Evolutionary conservation across 2,797 vertebrate genomes (phyloP).

Genomic region (Lacerta bilineata): DNA sequence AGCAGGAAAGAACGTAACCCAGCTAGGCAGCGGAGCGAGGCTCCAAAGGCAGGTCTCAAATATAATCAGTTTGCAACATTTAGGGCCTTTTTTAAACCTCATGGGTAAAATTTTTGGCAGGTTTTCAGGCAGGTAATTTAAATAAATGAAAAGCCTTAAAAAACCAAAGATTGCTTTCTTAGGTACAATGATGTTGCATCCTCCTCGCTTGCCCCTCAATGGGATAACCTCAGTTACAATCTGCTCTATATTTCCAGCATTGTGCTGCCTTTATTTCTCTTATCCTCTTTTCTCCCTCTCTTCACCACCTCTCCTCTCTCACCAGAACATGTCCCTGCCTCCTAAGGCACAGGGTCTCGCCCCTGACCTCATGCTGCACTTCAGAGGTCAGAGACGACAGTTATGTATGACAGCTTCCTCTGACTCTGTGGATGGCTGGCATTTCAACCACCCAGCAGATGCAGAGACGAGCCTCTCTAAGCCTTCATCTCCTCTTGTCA

Average conservation of each 20-base stretch:
- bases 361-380: too few relatives aligned
- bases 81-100: not conserved
- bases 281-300: not conserved
- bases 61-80: not conserved
- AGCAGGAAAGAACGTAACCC: not conserved
- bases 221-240: not conserved
- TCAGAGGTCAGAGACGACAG: not conserved
- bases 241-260: not conserved
- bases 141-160: slow-evolving; percentile 10
- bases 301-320: not conserved
- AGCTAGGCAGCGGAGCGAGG: not conserved
- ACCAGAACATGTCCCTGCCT: not conserved
- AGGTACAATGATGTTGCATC: too few relatives aligned
- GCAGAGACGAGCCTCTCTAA: not conserved
- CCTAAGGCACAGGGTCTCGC: not conserved
- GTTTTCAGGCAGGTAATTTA: slow-evolving; percentile 2
- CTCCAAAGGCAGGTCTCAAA: not conserved
- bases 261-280: not conserved
- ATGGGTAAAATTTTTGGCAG: not conserved
- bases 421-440: too few relatives aligned
- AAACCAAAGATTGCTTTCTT: not conserved
- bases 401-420: too few relatives aligned
- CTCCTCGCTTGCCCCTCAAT: not conserved
- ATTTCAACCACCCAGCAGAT: not conserved
- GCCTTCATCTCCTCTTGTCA: not conserved